A percentile compares a stretch with the other conserved stretches of the same genome.
Evolutionary conservation across 2,888 invertebrate species (phyloP).

Genomic region (Cerastoderma edule): DNA sequence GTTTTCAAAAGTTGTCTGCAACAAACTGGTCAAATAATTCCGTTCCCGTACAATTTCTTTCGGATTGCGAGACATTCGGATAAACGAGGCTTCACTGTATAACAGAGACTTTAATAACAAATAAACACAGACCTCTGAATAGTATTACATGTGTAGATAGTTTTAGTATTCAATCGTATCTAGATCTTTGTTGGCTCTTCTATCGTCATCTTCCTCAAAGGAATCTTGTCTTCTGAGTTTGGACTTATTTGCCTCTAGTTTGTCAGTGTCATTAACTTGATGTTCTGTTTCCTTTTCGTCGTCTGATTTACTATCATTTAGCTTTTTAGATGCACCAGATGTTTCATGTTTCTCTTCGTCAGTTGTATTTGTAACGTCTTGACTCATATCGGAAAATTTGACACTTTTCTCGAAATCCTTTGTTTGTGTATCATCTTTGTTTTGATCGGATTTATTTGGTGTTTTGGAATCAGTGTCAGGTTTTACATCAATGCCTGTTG

Average conservation of each 20-base stretch:
- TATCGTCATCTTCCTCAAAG: slow-evolving; percentile 49
- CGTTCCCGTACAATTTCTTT: neutral
- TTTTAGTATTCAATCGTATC: slow-evolving; percentile 62
- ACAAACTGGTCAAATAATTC: neutral
- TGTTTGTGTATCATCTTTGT: neutral
- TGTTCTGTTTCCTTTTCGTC: slow-evolving; percentile 18
- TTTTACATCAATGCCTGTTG: neutral
- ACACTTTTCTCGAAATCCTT: slow-evolving; percentile 22
- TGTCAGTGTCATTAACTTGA: slow-evolving; percentile 14
- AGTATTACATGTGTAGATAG: neutral
- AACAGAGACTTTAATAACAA: too few species aligned
- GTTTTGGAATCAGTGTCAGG: slow-evolving; percentile 8
- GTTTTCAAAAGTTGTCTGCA: neutral
- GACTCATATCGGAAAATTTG: slow-evolving; percentile 2
- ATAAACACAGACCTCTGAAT: neutral
- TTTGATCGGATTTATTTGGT: slow-evolving; percentile 6
- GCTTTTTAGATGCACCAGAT: neutral
- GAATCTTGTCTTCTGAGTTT: slow-evolving; percentile 51
- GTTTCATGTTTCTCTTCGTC: slow-evolving; percentile 13
- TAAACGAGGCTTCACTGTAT: neutral
- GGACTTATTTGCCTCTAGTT: slow-evolving; percentile 13
- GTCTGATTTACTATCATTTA: neutral
- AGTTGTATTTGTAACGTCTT: slow-evolving; percentile 6
- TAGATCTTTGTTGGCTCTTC: slow-evolving; percentile 57
- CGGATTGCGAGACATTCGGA: neutral